phyloP scores from a whole-genome alignment of 1,140 invertebrate species.

The Sitodiplosis mosellana region DNA sequence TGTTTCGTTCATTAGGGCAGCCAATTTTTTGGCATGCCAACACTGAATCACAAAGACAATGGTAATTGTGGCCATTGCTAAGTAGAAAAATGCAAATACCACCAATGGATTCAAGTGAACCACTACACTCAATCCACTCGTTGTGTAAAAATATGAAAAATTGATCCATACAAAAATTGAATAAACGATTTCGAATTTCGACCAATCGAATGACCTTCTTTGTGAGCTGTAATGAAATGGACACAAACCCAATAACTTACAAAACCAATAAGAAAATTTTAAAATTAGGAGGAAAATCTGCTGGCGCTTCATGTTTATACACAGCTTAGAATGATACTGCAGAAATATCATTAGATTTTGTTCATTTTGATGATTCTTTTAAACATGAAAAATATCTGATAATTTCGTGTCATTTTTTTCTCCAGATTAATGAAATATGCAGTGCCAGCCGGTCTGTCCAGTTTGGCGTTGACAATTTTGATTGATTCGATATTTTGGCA shows the following conservation, averaged over 20 bases:
- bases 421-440: conserved; percentile 51
- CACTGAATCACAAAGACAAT: background rate
- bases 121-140: background rate
- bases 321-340: too few species aligned
- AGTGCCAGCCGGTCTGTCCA: conserved; percentile 46
- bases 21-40: background rate
- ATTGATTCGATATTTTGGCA: conserved; percentile 92
- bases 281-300: conserved; percentile 3
- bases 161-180: background rate
- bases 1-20: background rate
- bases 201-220: background rate
- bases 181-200: background rate
- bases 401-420: conserved; percentile 15
- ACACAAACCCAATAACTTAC: background rate
- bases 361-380: too few species aligned
- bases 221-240: background rate
- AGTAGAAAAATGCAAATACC: background rate
- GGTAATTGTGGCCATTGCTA: background rate
- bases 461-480: conserved; percentile 51
- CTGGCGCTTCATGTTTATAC: background rate
- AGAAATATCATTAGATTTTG: too few species aligned
- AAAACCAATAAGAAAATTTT: background rate
- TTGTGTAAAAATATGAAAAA: background rate
- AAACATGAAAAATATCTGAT: too few species aligned
- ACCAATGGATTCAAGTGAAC: background rate